Percentiles rank a stretch among this genome's conserved stretches.
phyloP scores from a whole-genome alignment of 2,888 invertebrate genomes.

The Lasioglossum zephyrum region DNA sequence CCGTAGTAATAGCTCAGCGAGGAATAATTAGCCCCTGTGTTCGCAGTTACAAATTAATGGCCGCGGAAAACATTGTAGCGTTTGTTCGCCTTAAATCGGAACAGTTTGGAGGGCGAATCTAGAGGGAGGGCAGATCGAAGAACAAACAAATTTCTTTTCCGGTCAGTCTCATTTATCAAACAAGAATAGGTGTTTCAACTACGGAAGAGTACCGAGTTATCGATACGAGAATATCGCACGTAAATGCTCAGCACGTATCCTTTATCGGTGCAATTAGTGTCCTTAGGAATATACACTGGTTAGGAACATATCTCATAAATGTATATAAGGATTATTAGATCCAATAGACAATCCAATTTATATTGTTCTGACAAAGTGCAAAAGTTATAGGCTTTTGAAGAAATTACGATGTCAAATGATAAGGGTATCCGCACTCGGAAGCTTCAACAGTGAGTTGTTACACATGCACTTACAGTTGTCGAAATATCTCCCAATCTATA shows the following conservation, averaged over 20 bases:
- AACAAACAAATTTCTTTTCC: neutral
- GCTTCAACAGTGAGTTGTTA: neutral
- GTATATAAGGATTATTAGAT: too few relatives aligned
- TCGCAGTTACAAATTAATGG: neutral
- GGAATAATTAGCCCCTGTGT: neutral
- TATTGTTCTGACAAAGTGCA: neutral
- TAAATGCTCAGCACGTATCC: neutral
- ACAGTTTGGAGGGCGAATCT: neutral
- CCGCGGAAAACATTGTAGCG: neutral
- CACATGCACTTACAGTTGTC: neutral
- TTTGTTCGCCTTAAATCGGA: neutral
- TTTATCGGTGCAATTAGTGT: neutral
- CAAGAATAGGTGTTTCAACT: neutral
- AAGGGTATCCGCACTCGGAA: neutral
- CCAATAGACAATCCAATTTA: neutral
- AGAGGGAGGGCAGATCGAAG: too few relatives aligned
- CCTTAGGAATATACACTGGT: too few relatives aligned
- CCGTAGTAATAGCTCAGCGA: neutral
- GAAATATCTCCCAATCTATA: neutral
- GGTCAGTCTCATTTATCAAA: neutral
- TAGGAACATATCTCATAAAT: too few relatives aligned
- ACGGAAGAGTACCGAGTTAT: neutral
- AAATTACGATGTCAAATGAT: neutral
- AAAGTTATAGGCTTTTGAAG: neutral
- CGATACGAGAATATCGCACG: neutral